These are phyloP conservation scores for Acanthopleura granulata DNA, from an alignment of 2,888 invertebrate species.

Conservation along the genomic window DNA sequence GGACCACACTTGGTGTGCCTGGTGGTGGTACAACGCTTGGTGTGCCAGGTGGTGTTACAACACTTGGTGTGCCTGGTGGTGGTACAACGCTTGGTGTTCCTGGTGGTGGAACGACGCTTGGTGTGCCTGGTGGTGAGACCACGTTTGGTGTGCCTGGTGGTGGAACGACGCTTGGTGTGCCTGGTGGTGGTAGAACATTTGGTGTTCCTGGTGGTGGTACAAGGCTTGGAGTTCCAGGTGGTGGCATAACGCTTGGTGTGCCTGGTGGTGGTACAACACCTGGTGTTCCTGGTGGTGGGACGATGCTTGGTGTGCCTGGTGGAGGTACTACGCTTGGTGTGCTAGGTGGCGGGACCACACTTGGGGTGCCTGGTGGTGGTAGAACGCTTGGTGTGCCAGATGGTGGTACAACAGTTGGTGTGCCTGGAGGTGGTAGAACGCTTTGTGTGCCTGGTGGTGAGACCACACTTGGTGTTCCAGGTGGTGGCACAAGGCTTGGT, in stretches of 20 bases:
- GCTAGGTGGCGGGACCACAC: neutral
- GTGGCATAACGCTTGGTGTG: slow-evolving; percentile 1
- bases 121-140: neutral
- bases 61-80: neutral
- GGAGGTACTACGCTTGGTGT: neutral
- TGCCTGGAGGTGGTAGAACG: neutral
- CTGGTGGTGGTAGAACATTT: slow-evolving; percentile 4
- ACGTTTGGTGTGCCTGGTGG: neutral
- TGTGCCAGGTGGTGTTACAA: neutral
- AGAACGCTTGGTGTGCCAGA: neutral
- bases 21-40: neutral
- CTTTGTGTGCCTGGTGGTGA: neutral
- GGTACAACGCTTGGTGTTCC: neutral
- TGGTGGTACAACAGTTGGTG: neutral
- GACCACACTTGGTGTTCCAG: neutral
- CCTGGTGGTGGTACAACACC: neutral
- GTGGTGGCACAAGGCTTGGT: neutral
- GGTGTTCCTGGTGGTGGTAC: neutral
- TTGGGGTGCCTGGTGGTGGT: neutral
- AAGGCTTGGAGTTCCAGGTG: neutral
- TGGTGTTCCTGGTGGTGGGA: neutral
- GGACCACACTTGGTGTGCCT: neutral
- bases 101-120: neutral
- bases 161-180: neutral
- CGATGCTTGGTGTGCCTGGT: neutral